Evolutionary conservation across 2,888 invertebrate species (phyloP), one percentile per base, ranked within the genome.

Genomic region (Nomada fucata): DNA sequence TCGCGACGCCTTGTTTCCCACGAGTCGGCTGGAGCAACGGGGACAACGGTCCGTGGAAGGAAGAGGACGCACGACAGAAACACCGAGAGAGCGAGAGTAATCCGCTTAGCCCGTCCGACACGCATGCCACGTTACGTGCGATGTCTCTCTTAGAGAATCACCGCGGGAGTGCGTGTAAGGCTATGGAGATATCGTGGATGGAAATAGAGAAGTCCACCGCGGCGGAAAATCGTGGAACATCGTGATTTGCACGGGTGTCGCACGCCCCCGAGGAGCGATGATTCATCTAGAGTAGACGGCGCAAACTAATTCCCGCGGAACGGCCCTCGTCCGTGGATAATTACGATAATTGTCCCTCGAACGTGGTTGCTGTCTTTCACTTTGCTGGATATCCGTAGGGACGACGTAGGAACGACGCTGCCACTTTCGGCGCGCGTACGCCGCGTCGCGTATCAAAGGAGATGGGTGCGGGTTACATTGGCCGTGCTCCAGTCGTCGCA

Each of bases 81-180:
- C 60, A 7, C 5, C 36, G 52, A 70, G 57, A 26, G 57, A 68
- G 18, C 42, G 77, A 76, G 82, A 82, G 73, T 90, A 90, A 89
- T 89, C 89, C 88, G 86, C 90, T 88, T 89, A 89, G 84, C 79
- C 68, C 80, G 83, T 65, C 89, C 78, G 83, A 89, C 89, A 89
- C 86, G 86, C 88, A 85, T 82, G 77, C 79, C 76, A 76, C 75
- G 82, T 78, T 72, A 79, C 76, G 75, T 23, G 74, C 75, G 69
- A 80, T 78, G 77, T 89, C 84, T 88, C 88, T 88, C 85, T 89
- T 83, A 67, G 82, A 60, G 26, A 60, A 76, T 68, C 71, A 55
- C 53, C 59, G 59, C 23, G 42, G 23, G 67, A 53, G 75, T 29
- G 73, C 61, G 77, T 65, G 82, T 72, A 65, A 70, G 67, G 52